Conservation (phyloP, 2,888 invertebrate species). For the Cantharis rustica region DNA sequence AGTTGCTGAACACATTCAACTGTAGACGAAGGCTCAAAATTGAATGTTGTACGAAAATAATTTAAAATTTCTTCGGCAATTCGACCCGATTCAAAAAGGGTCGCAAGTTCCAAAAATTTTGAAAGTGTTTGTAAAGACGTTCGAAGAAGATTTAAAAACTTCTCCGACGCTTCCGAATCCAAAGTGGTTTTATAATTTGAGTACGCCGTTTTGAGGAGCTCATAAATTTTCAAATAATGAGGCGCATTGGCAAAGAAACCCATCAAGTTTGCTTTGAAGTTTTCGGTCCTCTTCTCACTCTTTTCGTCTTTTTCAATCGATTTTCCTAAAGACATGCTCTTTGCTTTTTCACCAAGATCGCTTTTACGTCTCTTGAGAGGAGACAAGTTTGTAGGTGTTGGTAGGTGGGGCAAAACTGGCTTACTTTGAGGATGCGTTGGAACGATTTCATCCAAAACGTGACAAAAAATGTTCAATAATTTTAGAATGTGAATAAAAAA, state of each 20-base stretch:
- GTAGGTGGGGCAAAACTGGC: conserved; percentile 62
- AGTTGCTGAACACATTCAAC: conserved; percentile 80
- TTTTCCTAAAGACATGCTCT: conserved; percentile 39
- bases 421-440: conserved; percentile 61
- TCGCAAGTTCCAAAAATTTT: conserved; percentile 71
- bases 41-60: conserved; percentile 74
- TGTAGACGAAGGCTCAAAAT: conserved; percentile 69
- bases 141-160: conserved; percentile 70
- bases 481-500: conserved; percentile 71
- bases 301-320: conserved; percentile 48
- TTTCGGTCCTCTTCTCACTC: conserved; percentile 45
- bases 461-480: conserved; percentile 74
- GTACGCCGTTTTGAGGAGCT: conserved; percentile 79
- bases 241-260: conserved; percentile 73
- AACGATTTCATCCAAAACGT: conserved; percentile 73
- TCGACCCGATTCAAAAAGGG: conserved; percentile 70
- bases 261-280: conserved; percentile 49
- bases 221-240: conserved; percentile 85
- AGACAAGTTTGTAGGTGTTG: conserved; percentile 55
- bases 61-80: conserved; percentile 80
- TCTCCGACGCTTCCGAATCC: conserved; percentile 75
- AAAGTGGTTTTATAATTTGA: conserved; percentile 87
- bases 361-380: conserved; percentile 56
- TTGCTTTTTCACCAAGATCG: conserved; percentile 49
- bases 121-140: conserved; percentile 69